A percentile compares a stretch with the other conserved stretches of the same genome.
phyloP scores from a whole-genome alignment of 2,797 vertebrate genomes.

The Cossypha heuglini region DNA sequence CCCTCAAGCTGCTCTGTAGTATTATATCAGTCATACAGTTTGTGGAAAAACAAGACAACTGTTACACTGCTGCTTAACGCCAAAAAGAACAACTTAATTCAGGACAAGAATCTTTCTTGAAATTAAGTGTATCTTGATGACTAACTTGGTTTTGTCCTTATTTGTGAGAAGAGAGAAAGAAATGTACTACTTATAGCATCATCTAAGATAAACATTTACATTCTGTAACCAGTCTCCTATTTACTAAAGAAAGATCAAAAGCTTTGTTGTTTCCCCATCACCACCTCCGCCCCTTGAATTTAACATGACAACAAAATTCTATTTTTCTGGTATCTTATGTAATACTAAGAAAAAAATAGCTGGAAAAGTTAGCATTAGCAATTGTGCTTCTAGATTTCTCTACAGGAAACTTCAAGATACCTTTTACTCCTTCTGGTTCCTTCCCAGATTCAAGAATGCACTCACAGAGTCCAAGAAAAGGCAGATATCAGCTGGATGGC shows the following conservation, averaged over 20 bases:
- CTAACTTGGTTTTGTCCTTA: not conserved
- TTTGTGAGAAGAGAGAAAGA: not conserved
- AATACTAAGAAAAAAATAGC: not conserved
- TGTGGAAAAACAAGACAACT: not conserved
- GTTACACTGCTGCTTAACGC: not conserved
- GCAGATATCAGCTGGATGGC: not conserved
- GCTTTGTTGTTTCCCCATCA: not conserved
- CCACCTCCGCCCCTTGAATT: not conserved
- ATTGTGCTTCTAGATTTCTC: not conserved
- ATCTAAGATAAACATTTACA: slow-evolving; percentile 15
- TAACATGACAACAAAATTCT: not conserved
- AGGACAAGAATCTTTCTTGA: not conserved
- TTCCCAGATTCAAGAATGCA: not conserved
- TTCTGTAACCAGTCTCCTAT: slow-evolving; percentile 18
- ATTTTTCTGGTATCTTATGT: slow-evolving; percentile 4
- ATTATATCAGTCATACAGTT: not conserved
- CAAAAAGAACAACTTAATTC: not conserved
- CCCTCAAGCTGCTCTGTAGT: not conserved
- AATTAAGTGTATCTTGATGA: not conserved
- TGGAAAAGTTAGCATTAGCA: not conserved
- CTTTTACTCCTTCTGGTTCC: not conserved
- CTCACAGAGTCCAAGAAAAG: not conserved
- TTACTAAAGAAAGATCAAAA: slow-evolving; percentile 55
- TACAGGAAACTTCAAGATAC: not conserved
- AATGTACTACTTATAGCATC: not conserved